Evolutionary conservation across 2,797 vertebrate genomes (phyloP).

Genomic region (Tadarida brasiliensis): DNA sequence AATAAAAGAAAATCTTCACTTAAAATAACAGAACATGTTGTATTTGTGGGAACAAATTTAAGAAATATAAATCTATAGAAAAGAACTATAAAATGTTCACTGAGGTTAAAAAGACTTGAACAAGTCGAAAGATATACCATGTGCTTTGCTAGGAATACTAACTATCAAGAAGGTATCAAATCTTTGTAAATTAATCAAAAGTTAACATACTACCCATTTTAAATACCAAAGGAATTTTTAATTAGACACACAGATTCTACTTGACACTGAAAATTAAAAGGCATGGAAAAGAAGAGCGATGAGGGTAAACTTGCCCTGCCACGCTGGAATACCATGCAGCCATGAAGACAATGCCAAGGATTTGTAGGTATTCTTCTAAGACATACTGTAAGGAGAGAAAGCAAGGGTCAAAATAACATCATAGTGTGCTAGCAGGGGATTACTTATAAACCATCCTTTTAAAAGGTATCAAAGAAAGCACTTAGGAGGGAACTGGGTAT

Average conservation of each 20-base stretch:
- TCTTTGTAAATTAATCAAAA: neutral
- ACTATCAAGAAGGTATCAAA: neutral
- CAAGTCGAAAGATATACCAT: neutral
- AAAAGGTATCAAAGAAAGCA: neutral
- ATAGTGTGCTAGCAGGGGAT: neutral
- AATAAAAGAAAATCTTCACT: neutral
- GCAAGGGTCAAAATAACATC: neutral
- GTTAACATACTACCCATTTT: neutral
- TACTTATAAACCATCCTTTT: neutral
- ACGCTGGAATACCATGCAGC: neutral
- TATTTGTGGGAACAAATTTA: neutral
- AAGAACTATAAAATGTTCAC: neutral
- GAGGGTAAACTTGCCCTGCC: neutral
- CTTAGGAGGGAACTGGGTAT: neutral
- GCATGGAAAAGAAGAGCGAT: neutral
- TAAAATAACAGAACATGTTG: constrained; percentile 11
- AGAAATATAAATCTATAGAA: neutral
- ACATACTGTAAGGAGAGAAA: neutral
- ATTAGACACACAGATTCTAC: neutral
- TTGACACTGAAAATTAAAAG: neutral
- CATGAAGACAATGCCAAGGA: neutral
- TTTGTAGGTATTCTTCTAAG: neutral
- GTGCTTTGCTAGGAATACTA: neutral
- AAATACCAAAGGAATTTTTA: neutral
- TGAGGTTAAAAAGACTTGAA: neutral